These are phyloP conservation scores for Typhlichthys eigenmanni DNA, from an alignment of 2,797 vertebrate species.

Conservation along the genomic window DNA sequence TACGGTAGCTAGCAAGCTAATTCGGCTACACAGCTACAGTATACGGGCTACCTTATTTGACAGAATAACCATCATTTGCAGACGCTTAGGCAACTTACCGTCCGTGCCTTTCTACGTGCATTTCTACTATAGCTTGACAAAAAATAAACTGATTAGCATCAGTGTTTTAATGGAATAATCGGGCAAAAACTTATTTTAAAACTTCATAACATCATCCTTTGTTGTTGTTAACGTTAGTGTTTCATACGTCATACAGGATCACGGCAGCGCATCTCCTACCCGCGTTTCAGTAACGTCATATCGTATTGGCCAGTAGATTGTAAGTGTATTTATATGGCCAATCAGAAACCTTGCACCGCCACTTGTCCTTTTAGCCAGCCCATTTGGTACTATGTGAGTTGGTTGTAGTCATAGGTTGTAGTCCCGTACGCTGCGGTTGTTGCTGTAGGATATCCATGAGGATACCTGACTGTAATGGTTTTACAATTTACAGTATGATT, in stretches of 20 bases:
- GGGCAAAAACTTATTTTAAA: constrained; percentile 29
- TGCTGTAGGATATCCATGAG: no score
- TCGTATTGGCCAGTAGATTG: constrained; percentile 48
- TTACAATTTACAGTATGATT: no score
- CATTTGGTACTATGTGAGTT: background rate
- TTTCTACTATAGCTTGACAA: background rate
- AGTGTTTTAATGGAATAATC: background rate
- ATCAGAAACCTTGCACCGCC: constrained; percentile 18
- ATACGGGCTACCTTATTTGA: constrained; percentile 35
- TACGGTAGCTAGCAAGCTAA: background rate
- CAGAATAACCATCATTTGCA: constrained; percentile 21
- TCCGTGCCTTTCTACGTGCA: constrained; percentile 21
- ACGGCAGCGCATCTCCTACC: constrained; percentile 14
- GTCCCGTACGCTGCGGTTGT: no score
- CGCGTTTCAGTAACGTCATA: constrained; percentile 46
- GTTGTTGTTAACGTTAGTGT: constrained; percentile 40
- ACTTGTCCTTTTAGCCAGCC: constrained; percentile 2
- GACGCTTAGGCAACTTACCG: constrained; percentile 38
- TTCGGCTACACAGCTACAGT: constrained; percentile 12
- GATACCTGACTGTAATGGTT: no score
- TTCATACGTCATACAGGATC: constrained; percentile 30
- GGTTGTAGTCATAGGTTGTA: background rate
- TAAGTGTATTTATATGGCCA: constrained; percentile 37
- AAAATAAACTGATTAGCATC: background rate
- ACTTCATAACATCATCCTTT: constrained; percentile 59